Conservation (phyloP, 2,888 invertebrate genomes). For the Cactoblastis cactorum region DNA sequence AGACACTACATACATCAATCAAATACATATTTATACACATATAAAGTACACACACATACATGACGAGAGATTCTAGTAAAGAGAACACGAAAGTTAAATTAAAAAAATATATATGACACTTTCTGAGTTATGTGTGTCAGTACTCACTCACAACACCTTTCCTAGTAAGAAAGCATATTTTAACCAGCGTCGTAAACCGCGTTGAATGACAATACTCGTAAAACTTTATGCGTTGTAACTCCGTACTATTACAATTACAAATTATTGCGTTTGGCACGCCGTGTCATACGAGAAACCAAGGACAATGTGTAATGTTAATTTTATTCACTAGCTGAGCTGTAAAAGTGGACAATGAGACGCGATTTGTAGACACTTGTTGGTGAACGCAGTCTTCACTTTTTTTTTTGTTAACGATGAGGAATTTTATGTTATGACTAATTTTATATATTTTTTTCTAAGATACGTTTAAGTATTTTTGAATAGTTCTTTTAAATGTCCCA, state of each 20-base stretch:
- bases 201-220: constrained; percentile 12
- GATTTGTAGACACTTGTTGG: background rate
- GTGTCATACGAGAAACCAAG: constrained; percentile 1
- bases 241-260: constrained; percentile 5
- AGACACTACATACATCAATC: too few species aligned
- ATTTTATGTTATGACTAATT: too few species aligned
- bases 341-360: background rate
- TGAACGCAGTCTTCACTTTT: background rate
- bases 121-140: too few species aligned
- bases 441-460: too few species aligned
- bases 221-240: constrained; percentile 10
- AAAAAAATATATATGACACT: too few species aligned
- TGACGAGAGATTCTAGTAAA: too few species aligned
- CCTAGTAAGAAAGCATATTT: constrained; percentile 7
- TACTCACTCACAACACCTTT: background rate
- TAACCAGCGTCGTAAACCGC: constrained; percentile 11
- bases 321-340: constrained; percentile 5
- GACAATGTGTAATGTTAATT: constrained; percentile 10
- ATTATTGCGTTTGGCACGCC: constrained; percentile 1
- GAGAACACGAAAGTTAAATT: too few species aligned
- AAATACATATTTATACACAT: too few species aligned
- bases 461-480: too few species aligned
- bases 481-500: too few species aligned
- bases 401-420: too few species aligned
- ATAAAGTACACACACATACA: too few species aligned